These are phyloP conservation scores for Lysandra coridon DNA, from an alignment of 2,888 invertebrate species.

Conservation along the genomic window DNA sequence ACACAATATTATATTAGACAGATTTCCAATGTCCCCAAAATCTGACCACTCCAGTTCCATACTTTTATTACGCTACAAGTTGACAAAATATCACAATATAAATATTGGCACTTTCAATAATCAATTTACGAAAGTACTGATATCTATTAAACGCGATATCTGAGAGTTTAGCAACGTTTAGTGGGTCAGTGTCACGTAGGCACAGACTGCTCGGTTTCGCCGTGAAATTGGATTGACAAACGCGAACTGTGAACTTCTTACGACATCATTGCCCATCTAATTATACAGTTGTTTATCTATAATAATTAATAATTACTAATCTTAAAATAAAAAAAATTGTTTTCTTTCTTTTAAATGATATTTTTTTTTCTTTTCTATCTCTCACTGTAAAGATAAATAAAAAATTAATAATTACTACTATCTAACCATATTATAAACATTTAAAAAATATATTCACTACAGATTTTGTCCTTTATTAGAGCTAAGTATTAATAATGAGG, in stretches of 20 bases:
- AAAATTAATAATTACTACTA: too few relatives aligned
- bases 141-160: conserved; percentile 28
- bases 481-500: background rate
- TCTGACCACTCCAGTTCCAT: background rate
- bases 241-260: conserved; percentile 59
- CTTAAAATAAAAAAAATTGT: too few relatives aligned
- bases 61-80: background rate
- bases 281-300: background rate
- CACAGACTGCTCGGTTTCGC: conserved; percentile 59
- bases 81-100: background rate
- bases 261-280: conserved; percentile 42
- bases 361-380: too few relatives aligned
- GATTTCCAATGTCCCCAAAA: background rate
- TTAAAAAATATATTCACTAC: background rate
- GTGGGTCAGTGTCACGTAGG: conserved; percentile 73
- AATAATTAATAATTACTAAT: background rate
- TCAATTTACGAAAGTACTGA: conserved; percentile 30
- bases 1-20: too few relatives aligned
- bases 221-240: conserved; percentile 73
- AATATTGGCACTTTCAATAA: background rate
- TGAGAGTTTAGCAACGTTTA: conserved; percentile 43
- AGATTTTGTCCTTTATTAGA: background rate
- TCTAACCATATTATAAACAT: too few relatives aligned
- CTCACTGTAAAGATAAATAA: too few relatives aligned
- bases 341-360: too few relatives aligned